Evolutionary conservation across 1,140 invertebrate species (phyloP).

Genomic region (Drosophila gunungcola): DNA sequence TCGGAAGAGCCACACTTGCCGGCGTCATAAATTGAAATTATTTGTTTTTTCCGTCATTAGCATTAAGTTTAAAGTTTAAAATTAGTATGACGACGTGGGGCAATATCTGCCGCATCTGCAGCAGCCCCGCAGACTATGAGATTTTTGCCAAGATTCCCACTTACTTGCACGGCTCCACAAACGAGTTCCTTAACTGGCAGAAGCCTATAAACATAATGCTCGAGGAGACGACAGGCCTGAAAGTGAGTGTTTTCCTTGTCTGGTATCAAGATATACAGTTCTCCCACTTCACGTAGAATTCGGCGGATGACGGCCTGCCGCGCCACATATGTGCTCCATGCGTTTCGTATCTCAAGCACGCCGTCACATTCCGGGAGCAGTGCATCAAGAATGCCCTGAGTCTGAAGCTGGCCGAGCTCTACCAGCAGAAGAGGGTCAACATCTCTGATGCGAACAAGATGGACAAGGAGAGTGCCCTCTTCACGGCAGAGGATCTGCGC

Average conservation of each 20-base stretch:
- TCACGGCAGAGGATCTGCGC: slow-evolving; percentile 59
- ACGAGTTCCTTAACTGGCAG: slow-evolving; percentile 80
- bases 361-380: slow-evolving; percentile 79
- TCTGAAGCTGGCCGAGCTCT: slow-evolving; percentile 65
- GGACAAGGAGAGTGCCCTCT: slow-evolving; percentile 65
- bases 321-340: slow-evolving; percentile 74
- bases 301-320: slow-evolving; percentile 71
- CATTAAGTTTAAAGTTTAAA: slow-evolving; percentile 26
- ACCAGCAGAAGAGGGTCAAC: slow-evolving; percentile 53
- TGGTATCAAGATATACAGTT: too few relatives aligned
- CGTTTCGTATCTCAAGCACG: slow-evolving; percentile 82
- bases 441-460: slow-evolving; percentile 20
- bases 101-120: slow-evolving; percentile 78
- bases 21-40: slow-evolving; percentile 13
- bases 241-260: slow-evolving; percentile 34
- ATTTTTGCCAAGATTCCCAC: slow-evolving; percentile 80
- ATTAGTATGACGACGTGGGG: slow-evolving; percentile 70
- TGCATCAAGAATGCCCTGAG: slow-evolving; percentile 73
- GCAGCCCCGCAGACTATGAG: slow-evolving; percentile 78
- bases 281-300: slow-evolving; percentile 41
- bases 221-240: slow-evolving; percentile 78
- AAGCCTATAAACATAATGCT: slow-evolving; percentile 74
- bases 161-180: slow-evolving; percentile 76
- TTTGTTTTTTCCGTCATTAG: slow-evolving; percentile 22
- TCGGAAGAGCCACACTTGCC: neutral